Evolutionary conservation across 2,113 vertebrate species (phyloP).

Genomic region (Abramis brama): DNA sequence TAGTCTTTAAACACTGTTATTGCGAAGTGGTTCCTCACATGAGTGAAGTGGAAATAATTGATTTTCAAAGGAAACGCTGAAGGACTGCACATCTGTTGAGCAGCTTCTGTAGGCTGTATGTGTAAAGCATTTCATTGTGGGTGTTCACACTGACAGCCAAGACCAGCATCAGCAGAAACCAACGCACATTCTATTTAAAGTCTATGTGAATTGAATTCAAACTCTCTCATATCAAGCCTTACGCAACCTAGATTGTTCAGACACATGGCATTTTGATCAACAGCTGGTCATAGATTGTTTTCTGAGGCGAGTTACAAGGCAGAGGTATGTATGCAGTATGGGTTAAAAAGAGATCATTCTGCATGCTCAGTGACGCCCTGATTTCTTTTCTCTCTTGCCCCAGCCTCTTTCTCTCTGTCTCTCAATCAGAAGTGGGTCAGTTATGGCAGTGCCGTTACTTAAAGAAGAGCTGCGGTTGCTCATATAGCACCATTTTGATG

Average conservation of each 20-base stretch:
- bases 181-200: conserved; percentile 13
- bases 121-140: neutral
- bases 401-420: conserved; percentile 7
- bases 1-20: conserved; percentile 23
- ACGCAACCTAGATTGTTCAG: neutral
- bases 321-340: neutral
- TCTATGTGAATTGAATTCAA: neutral
- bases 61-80: conserved; percentile 23
- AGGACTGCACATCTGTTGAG: conserved; percentile 36
- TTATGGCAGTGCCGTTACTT: conserved; percentile 48
- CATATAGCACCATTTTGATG: conserved; percentile 42
- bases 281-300: neutral
- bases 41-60: conserved; percentile 41
- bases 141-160: conserved; percentile 24
- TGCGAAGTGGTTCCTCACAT: conserved; percentile 30
- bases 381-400: conserved; percentile 2
- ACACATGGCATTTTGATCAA: neutral
- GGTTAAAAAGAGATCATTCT: neutral
- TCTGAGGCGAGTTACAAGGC: neutral
- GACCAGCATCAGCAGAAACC: conserved; percentile 11
- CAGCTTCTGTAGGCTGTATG: conserved; percentile 5
- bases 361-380: conserved; percentile 3
- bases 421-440: conserved; percentile 58
- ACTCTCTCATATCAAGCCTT: conserved; percentile 1
- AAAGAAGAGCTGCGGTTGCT: conserved; percentile 38